Evolutionary conservation across 1,140 invertebrate genomes (phyloP), one percentile per base, ranked within the genome.

Genomic region (Wiebesia pumilae): DNA sequence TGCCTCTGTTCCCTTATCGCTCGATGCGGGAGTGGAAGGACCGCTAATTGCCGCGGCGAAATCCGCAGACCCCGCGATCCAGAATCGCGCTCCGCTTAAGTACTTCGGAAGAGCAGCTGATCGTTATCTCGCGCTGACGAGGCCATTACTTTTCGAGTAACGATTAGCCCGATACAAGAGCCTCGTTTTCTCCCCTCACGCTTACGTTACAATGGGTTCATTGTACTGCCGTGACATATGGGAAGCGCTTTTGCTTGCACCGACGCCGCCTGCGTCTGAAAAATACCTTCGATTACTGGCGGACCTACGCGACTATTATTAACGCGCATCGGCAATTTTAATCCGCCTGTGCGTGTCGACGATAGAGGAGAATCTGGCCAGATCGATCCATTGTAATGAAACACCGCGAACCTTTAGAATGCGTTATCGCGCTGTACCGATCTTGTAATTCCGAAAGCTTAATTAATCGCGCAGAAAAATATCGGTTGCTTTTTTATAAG

Each of bases 321-420:
- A 38, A 4, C 40, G 69, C 10, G n/a, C 65, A 69, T 69, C 69
- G 7, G 71, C 71, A 24, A 7, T 43, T 43, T 75, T 75, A 43
- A 75, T 75, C 71, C 38, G 69, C 3, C 24, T 38, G 69, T 27
- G 9, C 33, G 69, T 35, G n/a, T 33, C 69, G 35, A 73, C 19
- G 69, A 27, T 38, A 40, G 33, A 38, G 24, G 0, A n/a, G 30
- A 30, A 24, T 75, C 71, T 12, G 71, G 21, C 2, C 38, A 16
- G 71, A 43, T 75, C 40, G 71, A 43, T 43, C 71, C 71, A 75
- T 75, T 75, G 71, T 75, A 75, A 75, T n/a, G 19, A 27, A 75
- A 75, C 40, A 43, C 71, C 38, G 3, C 30, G 33, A 75, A 24
- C 35, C 69, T 69, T 69, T 73, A 33, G 10, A 75, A n/a, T 9